Base-by-base conservation (phyloP, 2,113 vertebrate genomes). In the Cacatua alba region DNA sequence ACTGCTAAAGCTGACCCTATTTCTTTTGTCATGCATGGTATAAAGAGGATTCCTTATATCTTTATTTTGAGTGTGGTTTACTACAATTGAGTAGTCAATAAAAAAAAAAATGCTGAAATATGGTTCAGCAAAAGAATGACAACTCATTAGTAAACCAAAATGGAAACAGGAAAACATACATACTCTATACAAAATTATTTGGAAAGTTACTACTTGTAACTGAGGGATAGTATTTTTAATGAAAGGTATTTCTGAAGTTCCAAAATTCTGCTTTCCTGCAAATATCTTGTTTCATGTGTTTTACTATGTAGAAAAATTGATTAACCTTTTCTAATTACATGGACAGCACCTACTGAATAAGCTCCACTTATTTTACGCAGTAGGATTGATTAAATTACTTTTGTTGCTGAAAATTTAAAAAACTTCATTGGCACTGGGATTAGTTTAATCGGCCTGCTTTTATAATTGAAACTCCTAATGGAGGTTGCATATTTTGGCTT, bases 321-420 rank as follows among this genome's bases (percentile, higher is more conserved):
- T 88, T 79, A 92, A 86, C 9, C 18, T 76, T 87, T 88, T 82
- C 49, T 88, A 91, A 88, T 95, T 82, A 69, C 20, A 28, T 43
- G n/a, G 11, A 25, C 23, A 82, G 11, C 2, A 72, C 3, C 1
- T 33, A n/a, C 16, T 17, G 26, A 83, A 49, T 63, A 60, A 81
- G 55, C 33, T 69, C 18, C 28, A 46, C 10, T 82, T 86, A 37
- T 52, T 69, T 90, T 81, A 64, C 80, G 83, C 65, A 2, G 17
- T 82, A 80, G 85, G 11, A 69, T 18, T 69, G 70, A 46, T 59
- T 44, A 84, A 88, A 91, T 90, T 76, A 48, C 29, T 94, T 65
- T 60, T 53, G 5, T 43, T 75, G 19, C 60, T 74, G 19, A 53
- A 92, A 94, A 89, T 13, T 11, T 55, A 11, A 68, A 43, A 74